Evolutionary conservation across 2,797 vertebrate genomes (phyloP).

Genomic region (Atherinosoma microstoma): DNA sequence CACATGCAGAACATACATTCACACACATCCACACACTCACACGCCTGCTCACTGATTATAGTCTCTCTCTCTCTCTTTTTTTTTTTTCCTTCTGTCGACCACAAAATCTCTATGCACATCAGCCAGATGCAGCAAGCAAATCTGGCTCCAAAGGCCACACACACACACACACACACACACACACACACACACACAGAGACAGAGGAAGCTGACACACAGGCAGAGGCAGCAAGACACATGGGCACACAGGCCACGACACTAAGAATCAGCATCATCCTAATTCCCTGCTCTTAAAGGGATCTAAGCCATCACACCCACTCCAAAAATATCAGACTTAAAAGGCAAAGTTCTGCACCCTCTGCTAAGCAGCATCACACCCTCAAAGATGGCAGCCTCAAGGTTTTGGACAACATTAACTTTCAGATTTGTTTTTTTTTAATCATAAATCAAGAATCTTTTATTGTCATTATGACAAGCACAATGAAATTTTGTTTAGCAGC

Average conservation of each 20-base stretch:
- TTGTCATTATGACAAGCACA: too few relatives aligned
- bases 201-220: constrained; percentile 64
- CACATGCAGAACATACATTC: constrained; percentile 57
- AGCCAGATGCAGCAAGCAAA: constrained; percentile 67
- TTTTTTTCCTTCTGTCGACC: constrained; percentile 33
- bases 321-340: constrained; percentile 64
- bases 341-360: constrained; percentile 45
- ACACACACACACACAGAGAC: constrained; percentile 69
- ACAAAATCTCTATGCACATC: constrained; percentile 65
- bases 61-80: constrained; percentile 6
- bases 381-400: constrained; percentile 16
- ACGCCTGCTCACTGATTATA: constrained; percentile 22
- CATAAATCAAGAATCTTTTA: too few relatives aligned
- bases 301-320: constrained; percentile 55
- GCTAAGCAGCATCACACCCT: constrained; percentile 24
- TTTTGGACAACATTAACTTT: not conserved
- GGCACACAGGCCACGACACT: constrained; percentile 67
- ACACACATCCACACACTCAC: constrained; percentile 15
- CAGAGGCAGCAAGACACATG: not conserved
- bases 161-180: constrained; percentile 51
- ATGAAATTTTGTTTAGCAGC: too few relatives aligned
- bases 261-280: constrained; percentile 76
- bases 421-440: not conserved
- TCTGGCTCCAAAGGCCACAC: constrained; percentile 57
- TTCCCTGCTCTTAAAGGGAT: constrained; percentile 63